phyloP scores from a whole-genome alignment of 2,888 invertebrate genomes.

The Drosophila demipolita region DNA sequence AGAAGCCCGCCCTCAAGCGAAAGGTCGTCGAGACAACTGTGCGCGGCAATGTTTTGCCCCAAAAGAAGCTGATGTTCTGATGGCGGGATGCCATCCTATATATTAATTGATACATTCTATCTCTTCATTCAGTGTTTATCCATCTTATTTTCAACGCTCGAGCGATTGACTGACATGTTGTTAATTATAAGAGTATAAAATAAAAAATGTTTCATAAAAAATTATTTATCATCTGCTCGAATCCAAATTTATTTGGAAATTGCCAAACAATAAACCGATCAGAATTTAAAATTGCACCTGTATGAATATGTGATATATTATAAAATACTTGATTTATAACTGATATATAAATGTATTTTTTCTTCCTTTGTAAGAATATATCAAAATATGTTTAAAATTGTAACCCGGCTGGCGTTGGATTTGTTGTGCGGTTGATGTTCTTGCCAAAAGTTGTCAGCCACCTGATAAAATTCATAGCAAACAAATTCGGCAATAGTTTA shows the following conservation, averaged over 20 bases:
- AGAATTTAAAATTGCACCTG: neutral
- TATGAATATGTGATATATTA: neutral
- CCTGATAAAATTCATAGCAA: slow-evolving; percentile 40
- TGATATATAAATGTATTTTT: neutral
- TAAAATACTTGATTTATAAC: neutral
- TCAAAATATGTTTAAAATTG: neutral
- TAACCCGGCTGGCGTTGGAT: slow-evolving; percentile 30
- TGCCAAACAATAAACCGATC: neutral
- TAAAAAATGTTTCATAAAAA: too few species aligned
- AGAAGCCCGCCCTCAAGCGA: slow-evolving; percentile 88
- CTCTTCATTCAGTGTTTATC: too few species aligned
- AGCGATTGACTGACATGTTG: too few species aligned
- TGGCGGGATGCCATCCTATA: neutral
- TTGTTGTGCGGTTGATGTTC: slow-evolving; percentile 2
- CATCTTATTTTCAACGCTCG: too few species aligned
- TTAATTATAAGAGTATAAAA: too few species aligned
- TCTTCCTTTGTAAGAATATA: neutral
- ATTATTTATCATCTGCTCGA: neutral
- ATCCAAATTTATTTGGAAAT: neutral
- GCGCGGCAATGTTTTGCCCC: slow-evolving; percentile 86
- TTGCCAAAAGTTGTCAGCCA: neutral
- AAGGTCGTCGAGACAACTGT: slow-evolving; percentile 88
- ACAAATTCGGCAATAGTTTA: slow-evolving; percentile 26
- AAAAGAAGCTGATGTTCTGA: slow-evolving; percentile 86
- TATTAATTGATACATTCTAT: neutral